Evolutionary conservation across 2,797 vertebrate species (phyloP).

Genomic region (Sarcophilus harrisii): DNA sequence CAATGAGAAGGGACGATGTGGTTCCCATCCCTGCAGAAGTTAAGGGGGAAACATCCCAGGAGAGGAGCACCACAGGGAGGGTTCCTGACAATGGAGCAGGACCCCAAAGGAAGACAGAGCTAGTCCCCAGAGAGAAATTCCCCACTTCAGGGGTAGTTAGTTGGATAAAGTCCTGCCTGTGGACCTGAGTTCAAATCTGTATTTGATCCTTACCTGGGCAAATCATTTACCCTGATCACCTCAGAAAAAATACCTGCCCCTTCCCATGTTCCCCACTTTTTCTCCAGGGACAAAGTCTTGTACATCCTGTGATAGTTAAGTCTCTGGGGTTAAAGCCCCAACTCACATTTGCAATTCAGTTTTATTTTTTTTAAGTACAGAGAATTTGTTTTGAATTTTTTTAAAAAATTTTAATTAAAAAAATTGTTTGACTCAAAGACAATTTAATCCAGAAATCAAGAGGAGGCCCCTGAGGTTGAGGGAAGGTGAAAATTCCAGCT

Average conservation of each 20-base stretch:
- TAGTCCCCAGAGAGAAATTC: neutral
- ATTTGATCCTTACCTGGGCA: too few species aligned
- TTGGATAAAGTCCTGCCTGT: too few species aligned
- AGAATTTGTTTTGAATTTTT: too few species aligned
- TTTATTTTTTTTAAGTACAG: too few species aligned
- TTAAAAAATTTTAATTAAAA: too few species aligned
- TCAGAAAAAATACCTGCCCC: too few species aligned
- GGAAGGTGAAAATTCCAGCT: conserved; percentile 15
- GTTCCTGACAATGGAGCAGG: neutral
- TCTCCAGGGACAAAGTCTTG: neutral
- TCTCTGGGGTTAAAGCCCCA: neutral
- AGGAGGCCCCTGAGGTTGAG: neutral
- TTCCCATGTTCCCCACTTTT: neutral
- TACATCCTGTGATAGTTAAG: neutral
- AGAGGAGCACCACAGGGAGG: neutral
- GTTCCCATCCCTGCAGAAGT: neutral
- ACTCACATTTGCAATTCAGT: neutral
- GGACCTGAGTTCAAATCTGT: too few species aligned
- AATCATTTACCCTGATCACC: too few species aligned
- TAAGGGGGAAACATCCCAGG: neutral
- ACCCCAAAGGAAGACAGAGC: neutral
- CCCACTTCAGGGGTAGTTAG: too few species aligned
- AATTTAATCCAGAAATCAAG: neutral
- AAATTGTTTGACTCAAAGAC: neutral
- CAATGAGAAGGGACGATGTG: neutral